A percentile compares a stretch with the other conserved stretches of the same genome.
Conservation (phyloP, 2,797 vertebrate species). For the Pitangus sulphuratus region DNA sequence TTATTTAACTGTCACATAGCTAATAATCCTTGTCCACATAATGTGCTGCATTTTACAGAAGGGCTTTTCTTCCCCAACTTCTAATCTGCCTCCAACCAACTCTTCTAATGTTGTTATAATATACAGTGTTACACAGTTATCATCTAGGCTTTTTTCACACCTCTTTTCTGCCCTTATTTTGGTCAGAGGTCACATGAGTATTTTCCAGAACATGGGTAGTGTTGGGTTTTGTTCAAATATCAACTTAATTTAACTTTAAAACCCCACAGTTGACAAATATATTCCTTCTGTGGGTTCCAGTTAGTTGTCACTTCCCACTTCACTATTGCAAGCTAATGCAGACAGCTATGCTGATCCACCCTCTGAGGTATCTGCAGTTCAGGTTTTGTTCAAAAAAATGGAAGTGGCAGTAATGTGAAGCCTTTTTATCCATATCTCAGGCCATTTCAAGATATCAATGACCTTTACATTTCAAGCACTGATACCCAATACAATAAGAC, state of each 20-base stretch:
- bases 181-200: neutral
- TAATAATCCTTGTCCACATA: neutral
- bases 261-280: neutral
- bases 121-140: neutral
- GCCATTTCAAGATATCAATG: neutral
- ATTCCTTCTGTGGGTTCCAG: slow-evolving; percentile 2
- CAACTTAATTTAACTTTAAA: neutral
- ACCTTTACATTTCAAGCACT: neutral
- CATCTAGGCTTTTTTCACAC: neutral
- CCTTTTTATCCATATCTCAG: neutral
- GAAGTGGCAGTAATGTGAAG: neutral
- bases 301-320: slow-evolving; percentile 45
- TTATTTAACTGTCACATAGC: neutral
- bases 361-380: neutral
- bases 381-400: neutral
- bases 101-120: neutral
- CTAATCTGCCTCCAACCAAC: neutral
- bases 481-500: neutral
- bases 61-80: neutral
- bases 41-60: neutral
- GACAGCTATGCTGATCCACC: neutral
- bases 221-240: neutral
- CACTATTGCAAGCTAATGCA: neutral
- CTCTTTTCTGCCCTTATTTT: neutral
- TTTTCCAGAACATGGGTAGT: neutral